Evolutionary conservation across 2,797 vertebrate genomes (phyloP), one percentile per base, ranked within the genome.

Genomic region (Pseudochromis fuscus): DNA sequence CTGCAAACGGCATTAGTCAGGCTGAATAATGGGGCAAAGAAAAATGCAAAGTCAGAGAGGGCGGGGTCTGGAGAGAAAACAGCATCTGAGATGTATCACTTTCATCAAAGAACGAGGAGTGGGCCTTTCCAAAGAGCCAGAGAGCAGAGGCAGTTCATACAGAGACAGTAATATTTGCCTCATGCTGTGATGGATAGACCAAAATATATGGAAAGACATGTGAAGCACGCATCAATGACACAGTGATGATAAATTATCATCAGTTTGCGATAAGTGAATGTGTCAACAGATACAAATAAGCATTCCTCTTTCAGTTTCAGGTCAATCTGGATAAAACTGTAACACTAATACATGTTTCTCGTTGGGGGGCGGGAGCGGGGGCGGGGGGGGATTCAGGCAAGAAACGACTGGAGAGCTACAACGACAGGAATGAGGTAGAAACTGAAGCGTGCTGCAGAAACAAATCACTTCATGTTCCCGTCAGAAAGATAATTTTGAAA

Each of bases 401-500:
- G 59, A 62, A 21, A 64, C 19, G 31, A 48, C 49, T 63, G 25
- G 27, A 31, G 30, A 57, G 57, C 50, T 46, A 45, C 19, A 24
- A 42, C 50, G 65, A 69, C 8, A 25, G 59, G 46, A 71, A 70
- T 31, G 16, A 72, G 57, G 50, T 15, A 35, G 18, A 58, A 58
- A 67, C 28, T 24, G 50, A 42, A 57, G 25, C 18, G 3, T 57
- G 70, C 58, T 45, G 63, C 55, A 62, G 37, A 79, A 75, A 79
- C 81, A 72, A 66, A 87, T 79, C 55, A 51, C 52, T 75, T 76
- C 40, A 56, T 66, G 57, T 73, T 81, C 68, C 51, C n/a, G 30
- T 78, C 74, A 67, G 67, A 75, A 50, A 62, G 64, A 81, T 75
- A 12, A 44, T 63, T 81, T 63, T 76, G 75, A 76, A 73, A 78